phyloP scores from a whole-genome alignment of 1,140 invertebrate genomes.

The Harpegnathos saltator region DNA sequence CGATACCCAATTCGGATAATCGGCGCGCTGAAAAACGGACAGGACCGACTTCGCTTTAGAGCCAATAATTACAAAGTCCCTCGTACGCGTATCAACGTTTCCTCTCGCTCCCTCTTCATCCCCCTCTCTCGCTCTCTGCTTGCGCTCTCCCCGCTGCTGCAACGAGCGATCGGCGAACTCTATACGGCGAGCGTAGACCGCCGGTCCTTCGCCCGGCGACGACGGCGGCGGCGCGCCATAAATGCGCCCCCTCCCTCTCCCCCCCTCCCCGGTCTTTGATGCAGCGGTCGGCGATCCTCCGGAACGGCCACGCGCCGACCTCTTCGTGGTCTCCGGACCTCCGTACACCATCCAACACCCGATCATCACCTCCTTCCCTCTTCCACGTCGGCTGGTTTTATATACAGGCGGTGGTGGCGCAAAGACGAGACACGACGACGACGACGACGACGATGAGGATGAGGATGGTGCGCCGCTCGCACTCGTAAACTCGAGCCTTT shows the following conservation, averaged over 20 bases:
- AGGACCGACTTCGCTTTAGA: conserved; percentile 38
- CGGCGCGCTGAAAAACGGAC: conserved; percentile 54
- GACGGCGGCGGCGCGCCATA: conserved; percentile 42
- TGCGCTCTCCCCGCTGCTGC: too few species aligned
- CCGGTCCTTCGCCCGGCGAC: background rate
- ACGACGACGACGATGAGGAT: conserved; percentile 25
- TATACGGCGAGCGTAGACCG: background rate
- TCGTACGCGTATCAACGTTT: conserved; percentile 14
- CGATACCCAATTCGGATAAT: conserved; percentile 62
- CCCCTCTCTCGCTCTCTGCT: too few species aligned
- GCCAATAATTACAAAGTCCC: conserved; percentile 58
- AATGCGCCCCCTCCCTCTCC: too few species aligned
- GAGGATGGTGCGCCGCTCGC: conserved; percentile 46
- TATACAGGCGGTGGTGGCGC: conserved; percentile 14
- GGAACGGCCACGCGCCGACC: conserved; percentile 60
- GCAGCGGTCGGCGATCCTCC: conserved; percentile 49
- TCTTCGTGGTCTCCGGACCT: conserved; percentile 48
- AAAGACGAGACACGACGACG: too few species aligned
- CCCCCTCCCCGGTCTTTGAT: conserved; percentile 69
- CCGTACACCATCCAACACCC: conserved; percentile 53
- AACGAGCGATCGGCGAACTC: background rate
- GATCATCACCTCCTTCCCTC: conserved; percentile 64
- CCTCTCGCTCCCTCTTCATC: too few species aligned
- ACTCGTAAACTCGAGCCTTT: conserved; percentile 71
- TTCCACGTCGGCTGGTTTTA: conserved; percentile 68